These are phyloP conservation scores for Cricetomys ansorgei DNA, from an alignment of 2,113 vertebrate genomes.

Conservation along the genomic window DNA sequence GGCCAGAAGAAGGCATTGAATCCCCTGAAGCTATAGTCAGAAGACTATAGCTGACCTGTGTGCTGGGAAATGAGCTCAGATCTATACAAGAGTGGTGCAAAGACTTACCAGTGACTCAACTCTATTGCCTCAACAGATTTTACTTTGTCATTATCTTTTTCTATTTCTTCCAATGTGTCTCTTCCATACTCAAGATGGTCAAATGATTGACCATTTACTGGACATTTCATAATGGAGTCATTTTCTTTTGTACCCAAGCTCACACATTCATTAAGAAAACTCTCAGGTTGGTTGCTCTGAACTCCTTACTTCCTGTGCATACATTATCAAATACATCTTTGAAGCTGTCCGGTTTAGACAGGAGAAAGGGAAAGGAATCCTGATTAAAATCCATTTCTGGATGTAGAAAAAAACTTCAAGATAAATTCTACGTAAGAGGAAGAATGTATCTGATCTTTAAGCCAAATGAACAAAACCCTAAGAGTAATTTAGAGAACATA, in stretches of 20 bases:
- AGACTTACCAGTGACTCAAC: neutral
- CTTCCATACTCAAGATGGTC: neutral
- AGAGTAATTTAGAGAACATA: neutral
- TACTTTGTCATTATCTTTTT: neutral
- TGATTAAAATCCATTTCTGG: neutral
- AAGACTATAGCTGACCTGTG: neutral
- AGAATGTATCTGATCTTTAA: neutral
- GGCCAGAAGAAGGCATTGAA: neutral
- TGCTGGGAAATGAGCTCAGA: neutral
- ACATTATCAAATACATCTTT: neutral
- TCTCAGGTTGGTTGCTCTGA: neutral
- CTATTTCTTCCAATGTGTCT: neutral
- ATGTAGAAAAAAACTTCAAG: neutral
- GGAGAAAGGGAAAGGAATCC: neutral
- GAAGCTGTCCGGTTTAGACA: neutral
- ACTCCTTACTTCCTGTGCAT: neutral
- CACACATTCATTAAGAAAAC: neutral
- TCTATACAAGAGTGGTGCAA: too few relatives aligned
- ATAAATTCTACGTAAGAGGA: neutral
- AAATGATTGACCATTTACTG: neutral
- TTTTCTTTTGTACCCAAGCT: slow-evolving; percentile 3
- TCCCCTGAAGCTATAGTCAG: neutral
- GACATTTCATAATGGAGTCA: neutral
- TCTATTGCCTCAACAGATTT: neutral
- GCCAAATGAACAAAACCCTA: neutral